A percentile compares a stretch with the other conserved stretches of the same genome.
Evolutionary conservation across 2,113 vertebrate species (phyloP).

Genomic region (Verasper variegatus): DNA sequence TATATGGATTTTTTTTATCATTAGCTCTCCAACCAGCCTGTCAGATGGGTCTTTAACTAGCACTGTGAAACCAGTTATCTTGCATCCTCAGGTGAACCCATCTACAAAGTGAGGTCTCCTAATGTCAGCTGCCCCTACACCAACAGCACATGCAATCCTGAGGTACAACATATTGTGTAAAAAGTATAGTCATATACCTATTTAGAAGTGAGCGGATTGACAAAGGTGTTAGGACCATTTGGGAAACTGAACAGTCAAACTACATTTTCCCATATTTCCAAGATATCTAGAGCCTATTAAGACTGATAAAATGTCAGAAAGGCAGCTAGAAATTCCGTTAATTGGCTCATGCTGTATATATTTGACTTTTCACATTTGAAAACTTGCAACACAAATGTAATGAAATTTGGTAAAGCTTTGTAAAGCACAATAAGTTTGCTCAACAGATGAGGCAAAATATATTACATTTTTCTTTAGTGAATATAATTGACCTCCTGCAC

Average conservation of each 20-base stretch:
- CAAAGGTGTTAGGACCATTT: background rate
- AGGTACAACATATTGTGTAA: constrained; percentile 73
- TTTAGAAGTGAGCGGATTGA: background rate
- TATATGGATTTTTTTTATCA: background rate
- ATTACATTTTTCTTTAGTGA: no score
- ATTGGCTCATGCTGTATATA: no score
- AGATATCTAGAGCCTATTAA: background rate
- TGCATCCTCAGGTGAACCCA: constrained; percentile 88
- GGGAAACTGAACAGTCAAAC: background rate
- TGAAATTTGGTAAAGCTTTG: no score
- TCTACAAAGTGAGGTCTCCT: constrained; percentile 89
- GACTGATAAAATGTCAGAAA: background rate
- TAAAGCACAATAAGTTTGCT: no score
- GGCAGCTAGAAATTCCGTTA: no score
- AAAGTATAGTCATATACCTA: no score
- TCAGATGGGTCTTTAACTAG: constrained; percentile 29
- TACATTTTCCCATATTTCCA: no score
- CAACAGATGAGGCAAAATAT: no score
- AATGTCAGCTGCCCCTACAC: constrained; percentile 83
- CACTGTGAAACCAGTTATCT: constrained; percentile 82
- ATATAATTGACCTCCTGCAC: no score
- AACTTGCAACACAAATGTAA: background rate
- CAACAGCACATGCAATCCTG: constrained; percentile 87
- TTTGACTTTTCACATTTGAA: no score
- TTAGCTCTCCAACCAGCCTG: background rate